Percentiles rank a stretch among this genome's conserved stretches.
These are phyloP conservation scores for Bombus superbus DNA, from an alignment of 1,140 invertebrate genomes.

Conservation along the genomic window DNA sequence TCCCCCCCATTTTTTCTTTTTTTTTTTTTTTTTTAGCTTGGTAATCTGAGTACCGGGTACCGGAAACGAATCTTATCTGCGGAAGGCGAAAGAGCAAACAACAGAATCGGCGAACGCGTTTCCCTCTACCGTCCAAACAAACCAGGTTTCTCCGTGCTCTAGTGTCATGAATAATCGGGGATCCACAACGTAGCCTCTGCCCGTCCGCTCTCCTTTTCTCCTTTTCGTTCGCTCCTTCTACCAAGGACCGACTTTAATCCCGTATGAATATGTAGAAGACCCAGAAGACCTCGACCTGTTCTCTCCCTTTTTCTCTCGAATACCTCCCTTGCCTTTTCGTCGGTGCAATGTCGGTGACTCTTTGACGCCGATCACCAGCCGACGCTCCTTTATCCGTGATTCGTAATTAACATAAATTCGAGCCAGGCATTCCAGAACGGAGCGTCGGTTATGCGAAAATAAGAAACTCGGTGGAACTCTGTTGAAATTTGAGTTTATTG, in stretches of 20 bases:
- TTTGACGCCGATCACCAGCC: slow-evolving; percentile 46
- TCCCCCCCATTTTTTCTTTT: neutral
- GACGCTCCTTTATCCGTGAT: slow-evolving; percentile 42
- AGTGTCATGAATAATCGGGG: slow-evolving; percentile 72
- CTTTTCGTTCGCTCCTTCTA: slow-evolving; percentile 23
- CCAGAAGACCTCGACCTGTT: slow-evolving; percentile 5
- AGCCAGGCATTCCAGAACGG: neutral
- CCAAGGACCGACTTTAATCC: slow-evolving; percentile 67
- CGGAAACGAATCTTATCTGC: slow-evolving; percentile 70
- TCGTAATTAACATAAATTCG: slow-evolving; percentile 62
- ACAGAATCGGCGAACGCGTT: slow-evolving; percentile 58
- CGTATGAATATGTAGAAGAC: slow-evolving; percentile 71
- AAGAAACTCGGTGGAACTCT: neutral
- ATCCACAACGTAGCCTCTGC: slow-evolving; percentile 48
- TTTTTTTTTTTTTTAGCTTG: slow-evolving; percentile 2
- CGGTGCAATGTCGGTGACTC: slow-evolving; percentile 40
- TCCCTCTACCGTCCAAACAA: slow-evolving; percentile 71
- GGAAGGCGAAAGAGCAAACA: slow-evolving; percentile 64
- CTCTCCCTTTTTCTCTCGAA: slow-evolving; percentile 17
- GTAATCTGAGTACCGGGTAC: slow-evolving; percentile 30
- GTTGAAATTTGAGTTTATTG: neutral
- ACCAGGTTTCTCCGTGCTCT: slow-evolving; percentile 46
- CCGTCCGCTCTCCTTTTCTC: slow-evolving; percentile 2
- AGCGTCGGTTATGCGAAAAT: neutral
- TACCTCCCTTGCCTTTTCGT: slow-evolving; percentile 16